Evolutionary conservation across 1,140 invertebrate genomes (phyloP).

Genomic region (Theocolax elegans): DNA sequence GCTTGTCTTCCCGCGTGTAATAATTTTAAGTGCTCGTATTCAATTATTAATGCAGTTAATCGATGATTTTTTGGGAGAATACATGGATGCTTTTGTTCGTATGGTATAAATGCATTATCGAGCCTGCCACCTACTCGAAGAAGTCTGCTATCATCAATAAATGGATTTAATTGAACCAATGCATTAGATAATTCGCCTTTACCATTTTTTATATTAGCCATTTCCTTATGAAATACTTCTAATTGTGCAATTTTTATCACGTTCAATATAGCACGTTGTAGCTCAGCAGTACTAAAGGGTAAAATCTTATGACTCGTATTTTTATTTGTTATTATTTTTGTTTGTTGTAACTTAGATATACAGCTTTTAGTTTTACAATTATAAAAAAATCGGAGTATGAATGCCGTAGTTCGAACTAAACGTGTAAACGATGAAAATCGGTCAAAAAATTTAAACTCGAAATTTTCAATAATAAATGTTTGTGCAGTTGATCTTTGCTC

Average conservation of each 20-base stretch:
- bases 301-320: background rate
- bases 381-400: background rate
- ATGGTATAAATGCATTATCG: background rate
- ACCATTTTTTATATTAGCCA: no score
- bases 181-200: no score
- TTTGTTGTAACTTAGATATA: no score
- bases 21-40: background rate
- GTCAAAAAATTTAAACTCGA: background rate
- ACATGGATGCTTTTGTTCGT: slow-evolving; percentile 10
- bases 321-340: background rate
- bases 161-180: no score
- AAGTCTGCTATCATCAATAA: background rate
- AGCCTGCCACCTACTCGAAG: slow-evolving; percentile 2
- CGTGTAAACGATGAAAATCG: background rate
- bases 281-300: background rate
- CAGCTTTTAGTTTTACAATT: background rate
- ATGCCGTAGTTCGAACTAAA: background rate
- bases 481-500: background rate
- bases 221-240: no score
- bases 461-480: background rate
- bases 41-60: slow-evolving; percentile 6
- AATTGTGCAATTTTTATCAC: no score
- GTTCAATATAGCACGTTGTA: no score
- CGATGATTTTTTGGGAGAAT: slow-evolving; percentile 8
- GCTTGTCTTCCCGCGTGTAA: slow-evolving; percentile 7